A percentile compares a stretch with the other conserved stretches of the same genome.
These are phyloP conservation scores for Hesperia comma DNA, from an alignment of 2,888 invertebrate species.

Conservation along the genomic window DNA sequence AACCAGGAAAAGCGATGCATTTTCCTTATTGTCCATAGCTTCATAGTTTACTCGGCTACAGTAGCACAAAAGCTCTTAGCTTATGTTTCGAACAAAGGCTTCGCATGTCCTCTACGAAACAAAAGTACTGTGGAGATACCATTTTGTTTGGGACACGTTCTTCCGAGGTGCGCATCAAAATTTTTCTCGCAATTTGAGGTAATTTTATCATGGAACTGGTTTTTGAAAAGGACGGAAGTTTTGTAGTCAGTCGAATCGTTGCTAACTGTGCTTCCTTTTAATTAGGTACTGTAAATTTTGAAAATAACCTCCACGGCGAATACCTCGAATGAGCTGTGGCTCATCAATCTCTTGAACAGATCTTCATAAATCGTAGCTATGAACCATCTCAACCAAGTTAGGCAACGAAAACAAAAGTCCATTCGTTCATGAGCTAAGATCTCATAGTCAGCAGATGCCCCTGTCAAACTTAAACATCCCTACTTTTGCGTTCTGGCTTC, in stretches of 20 bases:
- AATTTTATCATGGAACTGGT: constrained; percentile 1
- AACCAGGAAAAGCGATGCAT: constrained; percentile 4
- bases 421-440: no score
- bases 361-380: no score
- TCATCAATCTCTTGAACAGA: no score
- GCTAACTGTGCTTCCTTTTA: neutral
- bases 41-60: constrained; percentile 8
- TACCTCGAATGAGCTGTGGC: no score
- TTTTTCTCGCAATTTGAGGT: neutral
- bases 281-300: no score
- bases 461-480: no score
- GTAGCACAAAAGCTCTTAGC: constrained; percentile 18
- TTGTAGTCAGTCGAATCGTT: neutral
- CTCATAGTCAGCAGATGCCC: no score
- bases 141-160: constrained; percentile 13
- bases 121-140: constrained; percentile 28
- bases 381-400: no score
- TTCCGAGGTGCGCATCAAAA: neutral
- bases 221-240: no score
- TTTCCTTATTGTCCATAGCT: constrained; percentile 10
- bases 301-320: no score
- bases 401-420: no score
- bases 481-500: no score
- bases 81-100: constrained; percentile 28
- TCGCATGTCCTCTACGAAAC: constrained; percentile 24